A percentile compares a stretch with the other conserved stretches of the same genome.
Conservation (phyloP, 2,888 invertebrate genomes). For the Gastrophysa polygoni region DNA sequence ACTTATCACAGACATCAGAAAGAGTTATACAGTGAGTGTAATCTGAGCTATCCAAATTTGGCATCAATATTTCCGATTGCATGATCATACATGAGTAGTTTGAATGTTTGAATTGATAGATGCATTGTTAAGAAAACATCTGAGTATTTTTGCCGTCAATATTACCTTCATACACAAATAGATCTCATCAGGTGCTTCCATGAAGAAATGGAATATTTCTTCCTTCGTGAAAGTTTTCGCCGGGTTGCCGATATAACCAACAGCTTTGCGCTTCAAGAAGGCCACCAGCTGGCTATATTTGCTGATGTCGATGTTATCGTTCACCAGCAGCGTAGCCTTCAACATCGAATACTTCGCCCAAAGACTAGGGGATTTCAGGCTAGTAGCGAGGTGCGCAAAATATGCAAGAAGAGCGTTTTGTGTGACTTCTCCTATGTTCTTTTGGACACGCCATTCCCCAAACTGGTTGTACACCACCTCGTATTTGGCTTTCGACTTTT, state of each 20-base stretch:
- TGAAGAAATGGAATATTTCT: conserved; percentile 33
- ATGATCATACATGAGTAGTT: no score
- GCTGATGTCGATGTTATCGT: conserved; percentile 32
- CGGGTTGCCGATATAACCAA: conserved; percentile 43
- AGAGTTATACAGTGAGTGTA: no score
- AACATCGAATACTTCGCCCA: conserved; percentile 35
- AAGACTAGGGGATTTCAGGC: conserved; percentile 26
- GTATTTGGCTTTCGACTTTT: conserved; percentile 28
- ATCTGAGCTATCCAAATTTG: no score
- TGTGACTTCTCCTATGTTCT: conserved; percentile 9
- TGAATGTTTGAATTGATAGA: no score
- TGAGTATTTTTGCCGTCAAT: no score
- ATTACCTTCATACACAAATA: conserved; percentile 12
- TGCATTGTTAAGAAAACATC: no score
- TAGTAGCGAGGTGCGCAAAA: conserved; percentile 26
- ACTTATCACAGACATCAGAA: no score
- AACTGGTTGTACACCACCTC: conserved; percentile 24
- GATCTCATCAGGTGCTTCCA: conserved; percentile 24
- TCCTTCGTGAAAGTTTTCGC: conserved; percentile 41
- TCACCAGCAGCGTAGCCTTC: conserved; percentile 27
- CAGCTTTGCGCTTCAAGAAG: conserved; percentile 38
- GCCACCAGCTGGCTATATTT: conserved; percentile 22
- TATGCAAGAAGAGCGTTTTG: conserved; percentile 27
- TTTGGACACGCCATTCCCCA: conserved; percentile 27
- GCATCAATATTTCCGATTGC: no score